Conservation (phyloP, 2,888 invertebrate genomes). For the Phengaris arion region DNA sequence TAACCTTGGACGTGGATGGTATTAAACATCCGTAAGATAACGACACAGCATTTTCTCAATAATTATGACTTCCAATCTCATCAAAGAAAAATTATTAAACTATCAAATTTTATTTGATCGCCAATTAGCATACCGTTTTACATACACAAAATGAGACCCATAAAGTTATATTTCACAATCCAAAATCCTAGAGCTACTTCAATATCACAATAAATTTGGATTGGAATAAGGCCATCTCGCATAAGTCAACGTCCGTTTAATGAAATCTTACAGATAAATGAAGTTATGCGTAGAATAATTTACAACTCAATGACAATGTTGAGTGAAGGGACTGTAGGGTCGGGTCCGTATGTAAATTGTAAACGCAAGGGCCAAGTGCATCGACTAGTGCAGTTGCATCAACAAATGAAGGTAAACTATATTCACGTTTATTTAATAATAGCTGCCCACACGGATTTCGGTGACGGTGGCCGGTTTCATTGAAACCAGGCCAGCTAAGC, state of each 20-base stretch:
- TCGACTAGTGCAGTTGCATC: constrained; percentile 1
- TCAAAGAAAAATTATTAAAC: background rate
- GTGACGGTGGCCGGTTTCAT: no score
- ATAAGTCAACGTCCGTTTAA: constrained; percentile 55
- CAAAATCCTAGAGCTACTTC: background rate
- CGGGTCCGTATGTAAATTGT: constrained; percentile 18
- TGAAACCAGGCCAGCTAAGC: no score
- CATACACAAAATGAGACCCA: background rate
- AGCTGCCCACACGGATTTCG: no score
- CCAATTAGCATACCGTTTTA: background rate
- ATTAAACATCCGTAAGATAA: constrained; percentile 14
- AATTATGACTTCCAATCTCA: constrained; percentile 5
- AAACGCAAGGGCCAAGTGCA: constrained; percentile 23
- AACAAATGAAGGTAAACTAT: background rate
- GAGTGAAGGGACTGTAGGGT: constrained; percentile 23
- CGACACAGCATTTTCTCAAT: background rate
- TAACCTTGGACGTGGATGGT: constrained; percentile 3
- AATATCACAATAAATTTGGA: constrained; percentile 3
- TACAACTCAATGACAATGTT: constrained; percentile 42
- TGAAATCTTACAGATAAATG: constrained; percentile 47
- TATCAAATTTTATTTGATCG: constrained; percentile 6
- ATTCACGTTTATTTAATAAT: background rate
- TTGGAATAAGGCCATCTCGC: constrained; percentile 36
- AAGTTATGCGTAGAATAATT: constrained; percentile 46
- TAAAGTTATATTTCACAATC: constrained; percentile 20